Conservation (phyloP, 2,888 invertebrate species). For the Prosopocoilus inquinatus region DNA sequence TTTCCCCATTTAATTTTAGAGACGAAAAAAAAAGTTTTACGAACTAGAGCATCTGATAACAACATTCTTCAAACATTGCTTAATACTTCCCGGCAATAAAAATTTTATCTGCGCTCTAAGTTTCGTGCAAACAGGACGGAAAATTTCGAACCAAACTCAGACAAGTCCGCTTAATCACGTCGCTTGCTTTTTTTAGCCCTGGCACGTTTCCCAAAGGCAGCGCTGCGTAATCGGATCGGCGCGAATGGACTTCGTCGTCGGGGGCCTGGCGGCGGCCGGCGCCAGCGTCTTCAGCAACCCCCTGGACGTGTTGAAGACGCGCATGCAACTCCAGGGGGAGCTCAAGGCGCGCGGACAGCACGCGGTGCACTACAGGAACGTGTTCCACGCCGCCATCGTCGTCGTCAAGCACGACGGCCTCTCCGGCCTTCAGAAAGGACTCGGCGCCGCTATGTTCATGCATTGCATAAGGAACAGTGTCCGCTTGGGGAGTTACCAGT, state of each 20-base stretch:
- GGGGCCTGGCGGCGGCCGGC: constrained; percentile 58
- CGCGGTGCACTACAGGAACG: constrained; percentile 65
- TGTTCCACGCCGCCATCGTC: constrained; percentile 76
- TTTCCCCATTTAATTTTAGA: too few species aligned
- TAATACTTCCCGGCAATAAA: too few species aligned
- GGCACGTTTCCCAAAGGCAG: too few species aligned
- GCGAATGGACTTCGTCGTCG: constrained; percentile 50
- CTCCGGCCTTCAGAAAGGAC: constrained; percentile 73
- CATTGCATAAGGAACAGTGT: constrained; percentile 83
- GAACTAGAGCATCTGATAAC: too few species aligned
- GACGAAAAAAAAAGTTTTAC: too few species aligned
- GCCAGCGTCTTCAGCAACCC: constrained; percentile 83
- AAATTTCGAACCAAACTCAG: neutral
- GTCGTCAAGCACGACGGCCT: constrained; percentile 81
- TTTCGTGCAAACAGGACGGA: neutral
- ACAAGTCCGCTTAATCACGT: neutral
- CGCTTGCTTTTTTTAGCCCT: too few species aligned
- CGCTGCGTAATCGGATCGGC: neutral
- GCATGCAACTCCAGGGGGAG: constrained; percentile 76
- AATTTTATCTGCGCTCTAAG: too few species aligned
- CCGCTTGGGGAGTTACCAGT: constrained; percentile 73
- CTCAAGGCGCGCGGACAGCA: constrained; percentile 60
- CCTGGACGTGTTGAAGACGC: constrained; percentile 83
- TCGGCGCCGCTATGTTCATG: constrained; percentile 81
- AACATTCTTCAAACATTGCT: too few species aligned